Base-by-base conservation (phyloP, 2,797 vertebrate species). In the Rhinogobio ventralis region DNA sequence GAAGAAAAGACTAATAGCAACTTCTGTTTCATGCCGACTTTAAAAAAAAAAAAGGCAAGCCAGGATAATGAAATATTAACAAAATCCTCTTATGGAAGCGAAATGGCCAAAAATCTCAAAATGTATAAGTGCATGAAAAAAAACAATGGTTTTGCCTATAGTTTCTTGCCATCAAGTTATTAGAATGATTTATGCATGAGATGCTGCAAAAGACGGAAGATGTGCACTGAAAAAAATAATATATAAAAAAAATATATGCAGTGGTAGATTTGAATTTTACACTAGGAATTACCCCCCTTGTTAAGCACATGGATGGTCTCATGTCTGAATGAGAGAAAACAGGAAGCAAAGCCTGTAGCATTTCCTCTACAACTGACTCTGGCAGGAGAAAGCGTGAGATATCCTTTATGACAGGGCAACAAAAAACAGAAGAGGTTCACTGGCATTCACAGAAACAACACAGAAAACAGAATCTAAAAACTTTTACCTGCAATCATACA, bases 351-450 rank as follows among this genome's bases (percentile, higher is more conserved):
- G 51, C 14, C 74, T 42, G 36, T 42, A 60, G 53, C 53, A 17
- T 60, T 77, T 77, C 74, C 53, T 77, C 55, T 60, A 77, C 36
- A 77, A 77, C 53, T 2, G 53, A 77, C 23, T 60, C 36, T 42
- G 53, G 53, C 74, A 77, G 53, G 33, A 77, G 74, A 60, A 60
- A 19, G 23, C 36, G 51, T 55, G 73, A 2, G 49, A 42, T 53
- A 57, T 77, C 53, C 42, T 77, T 60, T 5, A 6, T 42, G 36
- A 25, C 53, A 6, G 36, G 23, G 53, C 73, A 75, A 55, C 51
- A 55, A 23, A 55, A 55, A 53, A 33, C 72, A 51, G 25, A 51
- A 51, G 46, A n/a, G 19, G 49, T 36, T 39, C 51, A 57, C 33
- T 17, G 30, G 39, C 74, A 57, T n/a, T 51, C 13, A 55, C 20